Base-by-base conservation (phyloP, 2,888 invertebrate species). In the Gnatocerus cornutus region DNA sequence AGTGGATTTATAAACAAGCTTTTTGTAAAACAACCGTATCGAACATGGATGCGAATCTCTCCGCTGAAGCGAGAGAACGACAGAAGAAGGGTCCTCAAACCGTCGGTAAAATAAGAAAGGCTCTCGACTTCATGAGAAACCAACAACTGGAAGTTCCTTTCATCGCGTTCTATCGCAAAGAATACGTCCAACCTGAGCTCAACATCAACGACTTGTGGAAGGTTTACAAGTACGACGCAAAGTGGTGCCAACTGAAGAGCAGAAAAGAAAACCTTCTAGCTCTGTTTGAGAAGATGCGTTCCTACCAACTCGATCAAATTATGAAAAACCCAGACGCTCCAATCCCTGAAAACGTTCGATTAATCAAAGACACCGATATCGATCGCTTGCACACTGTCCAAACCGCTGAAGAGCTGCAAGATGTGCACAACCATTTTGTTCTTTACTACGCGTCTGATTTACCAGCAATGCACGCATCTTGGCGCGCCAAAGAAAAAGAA, bases 101-200 rank as follows among this genome's bases (percentile, higher is more conserved):
- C 0, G 88, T 95, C 13, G 90, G 90, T n/a, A 98, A 98, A 86
- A 98, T 99, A 58, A 91, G 93, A 48, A 96, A 97, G 84, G 96
- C 97, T 0, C 85, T 99, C 14, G 96, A 98, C 80, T 98, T 98
- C 81, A 98, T 99, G 91, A 87, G 98, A 41, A 98, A 97, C 83
- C 96, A 98, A 80, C 93, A 95, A 52, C 87, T 97, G 74, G 99
- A 99, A 87, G 98, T 99, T 43, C 99, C 99, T 0, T 99, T 99
- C 84, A 99, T 99, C 78, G 97, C 97, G 0, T 98, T 98, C 85
- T 99, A 99, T 83, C 90, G 99, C 21, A 99, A 99, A 84, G 99
- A 99, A 84, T 97, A 97, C 78, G 96, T 99, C 0, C 93, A 95
- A 79, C 97, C 97, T 0, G 98, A 98, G 80, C 86, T 99, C 14